phyloP scores from a whole-genome alignment of 2,888 invertebrate species.

The Branchellion lobata region DNA sequence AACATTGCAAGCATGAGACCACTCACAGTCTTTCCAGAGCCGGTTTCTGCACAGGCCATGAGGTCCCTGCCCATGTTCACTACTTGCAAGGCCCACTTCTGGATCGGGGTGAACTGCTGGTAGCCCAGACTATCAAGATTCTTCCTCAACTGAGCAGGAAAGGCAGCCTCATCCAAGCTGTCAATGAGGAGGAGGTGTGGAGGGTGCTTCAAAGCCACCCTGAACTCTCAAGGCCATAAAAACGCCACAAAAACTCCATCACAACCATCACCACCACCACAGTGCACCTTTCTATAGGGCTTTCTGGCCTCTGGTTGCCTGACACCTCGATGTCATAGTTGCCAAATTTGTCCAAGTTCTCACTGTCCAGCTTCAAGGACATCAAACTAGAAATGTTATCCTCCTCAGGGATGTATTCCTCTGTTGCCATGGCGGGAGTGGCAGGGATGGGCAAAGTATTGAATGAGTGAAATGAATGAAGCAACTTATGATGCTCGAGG shows the following conservation, averaged over 20 bases:
- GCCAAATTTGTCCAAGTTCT: slow-evolving; percentile 62
- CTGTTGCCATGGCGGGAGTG: background rate
- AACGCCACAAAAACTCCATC: background rate
- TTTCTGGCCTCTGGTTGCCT: slow-evolving; percentile 55
- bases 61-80: slow-evolving; percentile 79
- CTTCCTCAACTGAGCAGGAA: slow-evolving; percentile 72
- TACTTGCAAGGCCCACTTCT: slow-evolving; percentile 84
- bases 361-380: slow-evolving; percentile 59
- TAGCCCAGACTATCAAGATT: slow-evolving; percentile 76
- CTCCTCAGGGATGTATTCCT: slow-evolving; percentile 57
- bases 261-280: background rate
- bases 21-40: slow-evolving; percentile 95
- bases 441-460: too few relatives aligned
- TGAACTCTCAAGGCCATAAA: background rate
- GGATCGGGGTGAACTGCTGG: slow-evolving; percentile 84
- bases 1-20: too few relatives aligned
- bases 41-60: slow-evolving; percentile 97
- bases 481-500: too few relatives aligned
- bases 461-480: too few relatives aligned
- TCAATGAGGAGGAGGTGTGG: background rate
- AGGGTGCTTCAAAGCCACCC: too few relatives aligned
- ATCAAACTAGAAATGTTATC: slow-evolving; percentile 56
- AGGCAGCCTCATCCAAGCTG: slow-evolving; percentile 72
- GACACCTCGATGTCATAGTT: slow-evolving; percentile 60
- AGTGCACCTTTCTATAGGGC: slow-evolving; percentile 44